phyloP scores from a whole-genome alignment of 1,140 invertebrate species.

The Daktulosphaira vitifoliae region DNA sequence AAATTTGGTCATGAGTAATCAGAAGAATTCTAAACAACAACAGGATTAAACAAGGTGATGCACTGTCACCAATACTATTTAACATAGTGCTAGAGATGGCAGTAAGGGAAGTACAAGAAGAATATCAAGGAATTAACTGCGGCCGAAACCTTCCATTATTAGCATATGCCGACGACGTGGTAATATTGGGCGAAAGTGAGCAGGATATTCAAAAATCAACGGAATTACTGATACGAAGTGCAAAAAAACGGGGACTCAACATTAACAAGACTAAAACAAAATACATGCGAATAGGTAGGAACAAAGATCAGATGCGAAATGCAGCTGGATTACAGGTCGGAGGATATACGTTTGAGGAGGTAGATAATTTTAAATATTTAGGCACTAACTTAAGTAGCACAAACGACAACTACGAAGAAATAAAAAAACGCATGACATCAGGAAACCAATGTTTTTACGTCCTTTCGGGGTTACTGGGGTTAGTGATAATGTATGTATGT shows the following conservation, averaged over 20 bases:
- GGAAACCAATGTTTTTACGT: not conserved
- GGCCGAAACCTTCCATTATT: too few relatives aligned
- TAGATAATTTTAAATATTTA: slow-evolving; percentile 10
- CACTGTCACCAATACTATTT: too few relatives aligned
- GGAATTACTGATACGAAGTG: not conserved
- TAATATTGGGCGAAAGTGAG: too few relatives aligned
- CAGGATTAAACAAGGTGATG: too few relatives aligned
- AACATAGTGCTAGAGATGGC: too few relatives aligned
- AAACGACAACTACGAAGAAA: slow-evolving; percentile 1
- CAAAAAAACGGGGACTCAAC: not conserved
- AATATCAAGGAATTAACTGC: too few relatives aligned
- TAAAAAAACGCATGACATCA: slow-evolving; percentile 1
- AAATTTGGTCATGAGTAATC: too few relatives aligned
- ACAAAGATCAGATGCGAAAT: not conserved
- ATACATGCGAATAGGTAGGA: not conserved
- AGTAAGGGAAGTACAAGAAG: too few relatives aligned
- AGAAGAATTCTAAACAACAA: too few relatives aligned
- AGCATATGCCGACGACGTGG: too few relatives aligned
- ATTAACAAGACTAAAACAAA: not conserved
- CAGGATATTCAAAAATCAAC: too few relatives aligned
- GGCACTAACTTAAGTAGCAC: not conserved
- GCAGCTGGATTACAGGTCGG: not conserved
- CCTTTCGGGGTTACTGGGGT: not conserved
- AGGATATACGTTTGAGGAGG: not conserved
- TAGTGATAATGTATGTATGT: too few relatives aligned